These are phyloP conservation scores for Peucedramus taeniatus DNA, from an alignment of 2,113 vertebrate genomes.

Conservation along the genomic window DNA sequence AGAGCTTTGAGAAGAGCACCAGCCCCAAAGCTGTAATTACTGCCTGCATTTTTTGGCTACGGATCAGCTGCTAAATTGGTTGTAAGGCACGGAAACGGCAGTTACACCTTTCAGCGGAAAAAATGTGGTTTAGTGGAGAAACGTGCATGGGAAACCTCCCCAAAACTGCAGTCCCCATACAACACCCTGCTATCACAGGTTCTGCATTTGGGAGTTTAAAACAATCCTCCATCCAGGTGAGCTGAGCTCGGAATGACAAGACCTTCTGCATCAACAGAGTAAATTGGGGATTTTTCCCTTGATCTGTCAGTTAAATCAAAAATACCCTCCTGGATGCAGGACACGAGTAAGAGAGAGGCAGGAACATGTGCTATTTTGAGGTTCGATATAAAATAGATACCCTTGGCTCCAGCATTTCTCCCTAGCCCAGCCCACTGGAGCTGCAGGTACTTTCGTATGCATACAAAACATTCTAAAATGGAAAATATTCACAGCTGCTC, in stretches of 20 bases:
- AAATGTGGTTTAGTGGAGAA: not conserved
- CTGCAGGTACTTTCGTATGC: slow-evolving; percentile 15
- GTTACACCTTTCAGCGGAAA: not conserved
- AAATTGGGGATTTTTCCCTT: not conserved
- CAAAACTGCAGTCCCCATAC: not conserved
- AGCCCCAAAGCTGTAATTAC: slow-evolving; percentile 5
- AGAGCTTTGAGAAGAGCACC: not conserved
- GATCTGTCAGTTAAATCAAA: not conserved
- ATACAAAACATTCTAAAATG: slow-evolving; percentile 28
- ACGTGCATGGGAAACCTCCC: not conserved
- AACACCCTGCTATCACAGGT: not conserved
- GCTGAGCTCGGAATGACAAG: not conserved
- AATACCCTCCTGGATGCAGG: not conserved
- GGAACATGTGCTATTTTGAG: not conserved
- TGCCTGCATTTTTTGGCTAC: not conserved
- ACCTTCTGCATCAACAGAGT: not conserved
- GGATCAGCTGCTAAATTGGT: not conserved
- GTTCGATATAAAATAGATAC: not conserved
- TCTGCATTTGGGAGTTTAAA: not conserved
- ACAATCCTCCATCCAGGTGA: not conserved
- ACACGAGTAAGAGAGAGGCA: not conserved
- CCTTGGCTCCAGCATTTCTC: not conserved
- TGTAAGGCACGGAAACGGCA: not conserved
- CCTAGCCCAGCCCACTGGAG: not conserved
- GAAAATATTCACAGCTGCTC: slow-evolving; percentile 54